A percentile compares a stretch with the other conserved stretches of the same genome.
Conservation (phyloP, 2,113 vertebrate genomes). For the Hypocryptadius cinnamomeus region DNA sequence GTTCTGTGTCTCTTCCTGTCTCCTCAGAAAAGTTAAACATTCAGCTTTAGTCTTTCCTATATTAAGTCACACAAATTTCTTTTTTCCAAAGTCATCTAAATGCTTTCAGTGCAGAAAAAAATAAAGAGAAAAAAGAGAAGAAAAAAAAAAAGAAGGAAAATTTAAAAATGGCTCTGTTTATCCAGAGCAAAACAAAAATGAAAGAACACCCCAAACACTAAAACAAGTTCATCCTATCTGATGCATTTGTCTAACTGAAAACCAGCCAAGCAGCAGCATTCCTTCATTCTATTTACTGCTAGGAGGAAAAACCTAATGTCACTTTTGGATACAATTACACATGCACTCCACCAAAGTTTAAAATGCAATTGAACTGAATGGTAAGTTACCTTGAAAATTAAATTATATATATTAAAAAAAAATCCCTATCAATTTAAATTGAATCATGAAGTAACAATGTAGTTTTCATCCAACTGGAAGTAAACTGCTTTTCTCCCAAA, state of each 20-base stretch:
- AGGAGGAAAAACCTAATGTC: background rate
- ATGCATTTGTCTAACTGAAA: slow-evolving; percentile 14
- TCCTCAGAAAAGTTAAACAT: background rate
- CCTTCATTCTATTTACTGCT: background rate
- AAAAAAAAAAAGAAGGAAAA: background rate
- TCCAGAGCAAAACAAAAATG: slow-evolving; percentile 45
- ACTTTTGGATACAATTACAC: background rate
- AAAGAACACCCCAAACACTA: slow-evolving; percentile 47
- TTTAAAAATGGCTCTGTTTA: background rate
- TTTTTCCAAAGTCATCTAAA: slow-evolving; percentile 2
- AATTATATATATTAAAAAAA: background rate
- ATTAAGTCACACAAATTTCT: background rate
- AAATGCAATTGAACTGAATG: background rate
- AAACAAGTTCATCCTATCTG: slow-evolving; percentile 23
- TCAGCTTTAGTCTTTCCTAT: background rate
- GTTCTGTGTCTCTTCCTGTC: background rate
- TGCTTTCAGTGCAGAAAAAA: background rate
- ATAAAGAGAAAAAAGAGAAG: background rate
- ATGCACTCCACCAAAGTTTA: background rate
- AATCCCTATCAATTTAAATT: background rate
- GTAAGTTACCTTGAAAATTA: background rate
- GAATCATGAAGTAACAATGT: background rate
- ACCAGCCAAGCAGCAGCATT: slow-evolving; percentile 9
- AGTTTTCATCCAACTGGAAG: background rate
- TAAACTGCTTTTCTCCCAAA: background rate